Percentiles rank a stretch among this genome's conserved stretches.
These are phyloP conservation scores for Centroberyx gerrardi DNA, from an alignment of 2,797 vertebrate species.

Conservation along the genomic window DNA sequence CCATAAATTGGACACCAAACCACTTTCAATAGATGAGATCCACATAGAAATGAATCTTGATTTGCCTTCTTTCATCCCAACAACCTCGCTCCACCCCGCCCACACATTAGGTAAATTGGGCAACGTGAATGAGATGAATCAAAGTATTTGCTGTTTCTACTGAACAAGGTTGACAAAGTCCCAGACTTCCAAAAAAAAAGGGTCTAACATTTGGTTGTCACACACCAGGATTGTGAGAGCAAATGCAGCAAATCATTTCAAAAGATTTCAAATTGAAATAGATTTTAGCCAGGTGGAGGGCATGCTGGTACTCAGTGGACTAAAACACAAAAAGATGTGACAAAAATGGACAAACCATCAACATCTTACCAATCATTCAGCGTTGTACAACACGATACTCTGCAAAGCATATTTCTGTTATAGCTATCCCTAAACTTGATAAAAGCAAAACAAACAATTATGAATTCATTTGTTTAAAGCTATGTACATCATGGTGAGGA, in stretches of 20 bases:
- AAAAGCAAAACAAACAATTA: not conserved
- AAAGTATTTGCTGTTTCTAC: constrained; percentile 5
- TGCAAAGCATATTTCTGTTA: constrained; percentile 6
- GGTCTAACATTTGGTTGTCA: not conserved
- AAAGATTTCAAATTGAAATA: not conserved
- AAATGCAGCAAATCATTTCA: constrained; percentile 24
- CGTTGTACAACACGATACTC: too few relatives aligned
- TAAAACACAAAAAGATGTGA: too few relatives aligned
- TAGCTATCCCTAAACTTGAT: constrained; percentile 1
- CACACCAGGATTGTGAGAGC: not conserved
- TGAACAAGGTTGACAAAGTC: not conserved
- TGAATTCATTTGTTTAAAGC: constrained; percentile 4
- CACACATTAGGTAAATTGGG: not conserved
- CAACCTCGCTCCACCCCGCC: not conserved
- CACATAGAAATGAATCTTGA: too few relatives aligned
- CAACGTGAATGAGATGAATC: constrained; percentile 4
- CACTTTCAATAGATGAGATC: not conserved
- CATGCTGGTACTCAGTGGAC: too few relatives aligned
- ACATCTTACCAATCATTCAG: too few relatives aligned
- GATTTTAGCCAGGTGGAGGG: too few relatives aligned
- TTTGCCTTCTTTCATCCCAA: not conserved
- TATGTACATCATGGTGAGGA: not conserved
- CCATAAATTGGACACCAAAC: not conserved
- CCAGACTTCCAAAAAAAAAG: not conserved
- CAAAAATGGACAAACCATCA: too few relatives aligned